Conservation (phyloP, 2,113 vertebrate genomes). For the Pseudorectes ferrugineus region DNA sequence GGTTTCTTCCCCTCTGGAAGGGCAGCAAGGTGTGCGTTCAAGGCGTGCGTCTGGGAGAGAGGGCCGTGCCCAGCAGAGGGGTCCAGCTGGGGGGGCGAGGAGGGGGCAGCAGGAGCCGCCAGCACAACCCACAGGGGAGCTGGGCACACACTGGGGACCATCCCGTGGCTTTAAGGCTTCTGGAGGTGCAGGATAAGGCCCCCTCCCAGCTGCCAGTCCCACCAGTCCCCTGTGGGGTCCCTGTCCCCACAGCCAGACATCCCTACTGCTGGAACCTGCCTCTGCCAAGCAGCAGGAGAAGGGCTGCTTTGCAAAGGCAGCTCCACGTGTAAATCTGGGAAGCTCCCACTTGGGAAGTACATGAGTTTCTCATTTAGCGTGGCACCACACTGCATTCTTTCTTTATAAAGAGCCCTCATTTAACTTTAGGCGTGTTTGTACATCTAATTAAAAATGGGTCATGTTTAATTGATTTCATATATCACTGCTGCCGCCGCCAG, state of each 20-base stretch:
- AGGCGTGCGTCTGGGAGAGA: not conserved
- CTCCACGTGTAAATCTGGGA: not conserved
- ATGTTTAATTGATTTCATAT: slow-evolving; percentile 46
- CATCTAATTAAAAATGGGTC: slow-evolving; percentile 47
- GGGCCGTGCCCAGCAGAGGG: fast-evolving
- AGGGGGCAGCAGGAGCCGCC: not conserved
- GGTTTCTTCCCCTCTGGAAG: not conserved
- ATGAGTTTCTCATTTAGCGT: slow-evolving; percentile 38
- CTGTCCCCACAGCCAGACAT: not conserved
- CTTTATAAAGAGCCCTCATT: slow-evolving; percentile 26
- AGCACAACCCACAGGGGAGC: fast-evolving
- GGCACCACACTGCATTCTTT: slow-evolving; percentile 20
- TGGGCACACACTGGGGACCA: not conserved
- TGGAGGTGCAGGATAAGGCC: fast-evolving
- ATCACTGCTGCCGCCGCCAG: not conserved
- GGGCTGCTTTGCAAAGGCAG: not conserved
- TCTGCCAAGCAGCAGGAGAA: not conserved
- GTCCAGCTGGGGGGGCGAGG: fast-evolving
- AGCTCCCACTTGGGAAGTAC: not conserved
- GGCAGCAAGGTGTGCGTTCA: not conserved
- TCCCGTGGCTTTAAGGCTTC: not conserved
- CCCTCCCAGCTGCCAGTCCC: not conserved
- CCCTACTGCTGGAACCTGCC: not conserved
- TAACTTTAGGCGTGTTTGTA: slow-evolving; percentile 53
- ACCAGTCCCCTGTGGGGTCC: not conserved